Evolutionary conservation across 92 coral and sea anemone genomes (phyloP).

Genomic region (Zoanthus gigantus): DNA sequence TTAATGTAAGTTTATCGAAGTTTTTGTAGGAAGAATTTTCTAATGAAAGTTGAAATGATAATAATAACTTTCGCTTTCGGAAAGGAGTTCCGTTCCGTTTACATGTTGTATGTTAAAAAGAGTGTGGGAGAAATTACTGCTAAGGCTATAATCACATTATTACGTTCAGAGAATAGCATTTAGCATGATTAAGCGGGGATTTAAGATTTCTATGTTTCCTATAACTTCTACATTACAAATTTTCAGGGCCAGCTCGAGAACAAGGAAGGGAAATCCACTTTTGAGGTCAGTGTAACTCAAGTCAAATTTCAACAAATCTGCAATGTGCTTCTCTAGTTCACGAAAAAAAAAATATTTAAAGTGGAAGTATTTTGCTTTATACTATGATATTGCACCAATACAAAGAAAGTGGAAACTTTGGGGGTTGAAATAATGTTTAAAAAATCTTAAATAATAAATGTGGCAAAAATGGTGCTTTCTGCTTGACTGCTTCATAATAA

Average conservation of each 20-base stretch:
- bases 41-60: background rate
- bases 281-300: slow-evolving; percentile 15
- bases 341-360: background rate
- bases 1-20: slow-evolving; percentile 72
- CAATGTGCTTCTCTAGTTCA: background rate
- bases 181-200: slow-evolving; percentile 26
- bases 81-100: background rate
- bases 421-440: too few species aligned
- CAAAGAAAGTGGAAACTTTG: too few species aligned
- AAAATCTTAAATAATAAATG: too few species aligned
- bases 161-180: too few species aligned
- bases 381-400: too few species aligned
- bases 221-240: background rate
- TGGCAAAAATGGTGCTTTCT: background rate
- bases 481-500: background rate
- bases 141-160: too few species aligned
- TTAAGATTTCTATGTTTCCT: background rate
- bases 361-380: too few species aligned
- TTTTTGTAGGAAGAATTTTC: background rate
- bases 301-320: background rate
- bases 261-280: slow-evolving; percentile 22
- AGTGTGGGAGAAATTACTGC: too few species aligned
- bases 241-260: slow-evolving; percentile 27
- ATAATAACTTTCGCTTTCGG: background rate
- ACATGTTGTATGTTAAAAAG: background rate